These are phyloP conservation scores for Antheraea yamamai DNA, from an alignment of 2,888 invertebrate species.

Conservation along the genomic window DNA sequence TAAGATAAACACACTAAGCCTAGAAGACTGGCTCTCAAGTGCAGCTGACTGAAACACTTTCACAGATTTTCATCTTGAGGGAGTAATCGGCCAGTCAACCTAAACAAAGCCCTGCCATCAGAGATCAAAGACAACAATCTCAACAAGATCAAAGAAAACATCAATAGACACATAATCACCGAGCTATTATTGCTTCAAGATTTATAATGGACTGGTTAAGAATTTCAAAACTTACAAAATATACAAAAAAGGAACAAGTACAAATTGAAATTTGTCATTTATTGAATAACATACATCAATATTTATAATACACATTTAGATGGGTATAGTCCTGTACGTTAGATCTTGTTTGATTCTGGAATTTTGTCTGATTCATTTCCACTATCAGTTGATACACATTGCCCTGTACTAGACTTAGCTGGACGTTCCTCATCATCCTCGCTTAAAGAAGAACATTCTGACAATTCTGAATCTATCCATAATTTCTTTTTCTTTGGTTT, in stretches of 20 bases:
- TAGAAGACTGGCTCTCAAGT: too few relatives aligned
- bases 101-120: too few relatives aligned
- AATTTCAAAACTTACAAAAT: too few relatives aligned
- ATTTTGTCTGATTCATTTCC: conserved; percentile 69
- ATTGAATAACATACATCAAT: not conserved
- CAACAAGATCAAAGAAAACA: too few relatives aligned
- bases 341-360: conserved; percentile 40
- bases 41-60: too few relatives aligned
- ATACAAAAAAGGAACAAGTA: not conserved
- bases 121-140: too few relatives aligned
- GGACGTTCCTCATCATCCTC: conserved; percentile 59
- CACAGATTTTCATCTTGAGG: too few relatives aligned
- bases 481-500: conserved; percentile 70
- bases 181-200: too few relatives aligned
- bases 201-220: too few relatives aligned
- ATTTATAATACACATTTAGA: not conserved
- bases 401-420: conserved; percentile 35
- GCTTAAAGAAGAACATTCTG: conserved; percentile 75
- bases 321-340: not conserved
- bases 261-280: not conserved
- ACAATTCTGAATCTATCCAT: conserved; percentile 79
- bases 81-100: too few relatives aligned
- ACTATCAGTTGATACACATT: conserved; percentile 62
- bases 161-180: too few relatives aligned
- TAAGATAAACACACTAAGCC: too few relatives aligned